Conservation (phyloP, 2,113 vertebrate genomes). For the Xenopus tropicalis region DNA sequence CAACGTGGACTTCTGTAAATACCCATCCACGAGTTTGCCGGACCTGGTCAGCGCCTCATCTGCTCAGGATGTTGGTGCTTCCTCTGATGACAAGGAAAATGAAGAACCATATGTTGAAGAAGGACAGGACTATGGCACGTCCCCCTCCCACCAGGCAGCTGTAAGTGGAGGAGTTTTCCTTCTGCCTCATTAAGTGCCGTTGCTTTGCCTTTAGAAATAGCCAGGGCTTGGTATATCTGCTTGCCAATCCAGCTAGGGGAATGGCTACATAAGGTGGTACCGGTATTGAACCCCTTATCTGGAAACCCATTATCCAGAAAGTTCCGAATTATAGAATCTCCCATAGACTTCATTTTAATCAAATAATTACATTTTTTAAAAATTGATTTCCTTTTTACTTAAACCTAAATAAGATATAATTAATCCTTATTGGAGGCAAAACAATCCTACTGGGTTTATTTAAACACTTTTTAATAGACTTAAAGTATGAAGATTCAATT, state of each 20-base stretch:
- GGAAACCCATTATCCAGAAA: too few species aligned
- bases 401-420: too few species aligned
- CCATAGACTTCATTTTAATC: too few species aligned
- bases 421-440: too few species aligned
- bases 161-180: constrained; percentile 65
- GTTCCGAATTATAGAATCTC: too few species aligned
- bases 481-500: too few species aligned
- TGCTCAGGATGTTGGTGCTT: constrained; percentile 63
- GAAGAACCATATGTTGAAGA: constrained; percentile 70
- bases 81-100: constrained; percentile 73
- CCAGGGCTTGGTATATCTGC: constrained; percentile 1
- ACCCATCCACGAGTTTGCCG: constrained; percentile 86
- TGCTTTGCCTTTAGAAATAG: neutral
- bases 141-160: constrained; percentile 54
- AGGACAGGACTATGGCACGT: constrained; percentile 51
- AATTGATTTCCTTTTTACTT: too few species aligned
- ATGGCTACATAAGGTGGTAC: constrained; percentile 9
- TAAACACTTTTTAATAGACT: too few species aligned
- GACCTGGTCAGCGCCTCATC: constrained; percentile 84
- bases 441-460: too few species aligned
- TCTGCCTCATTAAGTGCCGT: constrained; percentile 9
- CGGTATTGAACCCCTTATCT: too few species aligned
- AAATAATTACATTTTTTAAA: too few species aligned
- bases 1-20: constrained; percentile 76
- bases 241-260: constrained; percentile 2